These are phyloP conservation scores for Scotopteryx bipunctaria DNA, from an alignment of 2,888 invertebrate genomes.

Conservation along the genomic window DNA sequence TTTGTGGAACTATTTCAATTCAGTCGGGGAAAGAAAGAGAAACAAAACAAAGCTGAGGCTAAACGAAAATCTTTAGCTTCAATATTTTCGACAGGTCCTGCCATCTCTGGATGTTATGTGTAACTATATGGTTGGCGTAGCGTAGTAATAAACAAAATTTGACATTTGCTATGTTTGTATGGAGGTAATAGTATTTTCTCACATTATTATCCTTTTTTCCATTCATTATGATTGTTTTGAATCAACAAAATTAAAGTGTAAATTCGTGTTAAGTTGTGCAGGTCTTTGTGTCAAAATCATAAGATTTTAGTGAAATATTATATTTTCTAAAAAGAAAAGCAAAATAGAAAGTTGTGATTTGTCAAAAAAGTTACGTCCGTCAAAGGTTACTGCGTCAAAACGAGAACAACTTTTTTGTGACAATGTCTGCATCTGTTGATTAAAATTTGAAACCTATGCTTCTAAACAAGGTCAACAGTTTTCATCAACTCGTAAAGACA, in stretches of 20 bases:
- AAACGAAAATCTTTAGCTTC: slow-evolving; percentile 40
- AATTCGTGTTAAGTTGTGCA: neutral
- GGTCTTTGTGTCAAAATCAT: too few relatives aligned
- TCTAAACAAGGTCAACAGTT: slow-evolving; percentile 85
- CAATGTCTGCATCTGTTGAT: slow-evolving; percentile 83
- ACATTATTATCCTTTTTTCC: too few relatives aligned
- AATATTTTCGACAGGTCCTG: slow-evolving; percentile 46
- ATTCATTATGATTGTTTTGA: too few relatives aligned
- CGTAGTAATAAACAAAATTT: slow-evolving; percentile 37
- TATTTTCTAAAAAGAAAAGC: neutral
- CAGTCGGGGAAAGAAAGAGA: slow-evolving; percentile 56
- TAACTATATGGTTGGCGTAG: slow-evolving; percentile 14
- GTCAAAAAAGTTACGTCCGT: slow-evolving; percentile 38
- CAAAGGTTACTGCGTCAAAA: slow-evolving; percentile 59
- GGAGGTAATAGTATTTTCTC: slow-evolving; percentile 38
- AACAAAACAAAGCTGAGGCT: slow-evolving; percentile 56
- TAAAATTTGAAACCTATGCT: slow-evolving; percentile 83
- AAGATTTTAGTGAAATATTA: too few relatives aligned
- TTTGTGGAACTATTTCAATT: slow-evolving; percentile 38
- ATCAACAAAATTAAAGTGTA: neutral
- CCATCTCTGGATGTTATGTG: slow-evolving; percentile 58
- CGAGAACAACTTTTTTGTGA: slow-evolving; percentile 76
- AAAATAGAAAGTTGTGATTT: slow-evolving; percentile 29
- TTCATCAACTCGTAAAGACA: slow-evolving; percentile 77
- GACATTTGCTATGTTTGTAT: slow-evolving; percentile 56